Percentiles rank a stretch among this genome's conserved stretches.
Evolutionary conservation across 2,888 invertebrate species (phyloP).

Genomic region (Gandaritis pyraliata): DNA sequence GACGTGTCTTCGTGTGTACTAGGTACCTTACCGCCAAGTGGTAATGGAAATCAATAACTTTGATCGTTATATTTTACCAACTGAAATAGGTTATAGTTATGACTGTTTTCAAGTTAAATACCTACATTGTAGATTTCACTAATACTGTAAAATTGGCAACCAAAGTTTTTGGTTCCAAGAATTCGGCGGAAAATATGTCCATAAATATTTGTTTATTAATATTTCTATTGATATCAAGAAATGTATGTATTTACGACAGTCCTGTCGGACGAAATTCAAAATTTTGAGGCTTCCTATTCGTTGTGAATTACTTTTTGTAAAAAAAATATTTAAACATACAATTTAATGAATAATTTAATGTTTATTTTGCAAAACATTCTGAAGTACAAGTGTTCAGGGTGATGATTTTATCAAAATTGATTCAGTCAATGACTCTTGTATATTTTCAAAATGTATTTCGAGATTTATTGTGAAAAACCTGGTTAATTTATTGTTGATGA

Average conservation of each 20-base stretch:
- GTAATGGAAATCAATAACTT: too few species aligned
- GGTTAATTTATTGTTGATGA: constrained; percentile 9
- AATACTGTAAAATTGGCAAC: too few species aligned
- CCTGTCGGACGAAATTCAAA: constrained; percentile 21
- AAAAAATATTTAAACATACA: neutral
- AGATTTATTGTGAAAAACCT: neutral
- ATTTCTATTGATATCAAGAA: constrained; percentile 1
- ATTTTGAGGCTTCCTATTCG: constrained; percentile 33
- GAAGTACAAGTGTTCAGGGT: constrained; percentile 21
- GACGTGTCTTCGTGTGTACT: too few species aligned
- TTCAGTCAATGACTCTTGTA: constrained; percentile 9
- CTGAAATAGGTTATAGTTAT: too few species aligned
- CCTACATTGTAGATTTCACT: too few species aligned
- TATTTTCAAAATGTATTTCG: constrained; percentile 2
- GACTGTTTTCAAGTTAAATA: too few species aligned
- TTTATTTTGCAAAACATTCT: constrained; percentile 8
- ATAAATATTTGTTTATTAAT: too few species aligned
- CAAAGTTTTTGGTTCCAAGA: too few species aligned
- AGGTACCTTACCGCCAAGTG: too few species aligned
- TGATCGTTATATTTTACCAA: too few species aligned
- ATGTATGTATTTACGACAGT: neutral
- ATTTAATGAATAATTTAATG: too few species aligned
- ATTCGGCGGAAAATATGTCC: too few species aligned
- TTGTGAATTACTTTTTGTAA: constrained; percentile 21
- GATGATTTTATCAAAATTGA: constrained; percentile 15